A percentile compares a stretch with the other conserved stretches of the same genome.
These are phyloP conservation scores for Balaenoptera acutorostrata DNA, from an alignment of 2,113 vertebrate genomes.

Conservation along the genomic window DNA sequence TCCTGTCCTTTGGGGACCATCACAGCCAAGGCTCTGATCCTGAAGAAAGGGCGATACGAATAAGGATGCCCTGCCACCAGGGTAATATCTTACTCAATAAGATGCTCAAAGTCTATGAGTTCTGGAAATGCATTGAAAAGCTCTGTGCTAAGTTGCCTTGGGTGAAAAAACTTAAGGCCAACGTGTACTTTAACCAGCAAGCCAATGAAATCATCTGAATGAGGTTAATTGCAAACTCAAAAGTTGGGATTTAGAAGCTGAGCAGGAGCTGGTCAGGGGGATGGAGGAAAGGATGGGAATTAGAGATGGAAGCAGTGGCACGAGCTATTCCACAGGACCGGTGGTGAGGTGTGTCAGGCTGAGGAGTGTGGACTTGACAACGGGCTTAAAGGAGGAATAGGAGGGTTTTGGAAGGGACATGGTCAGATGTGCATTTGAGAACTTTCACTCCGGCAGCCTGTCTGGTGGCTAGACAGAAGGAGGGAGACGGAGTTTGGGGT, in stretches of 20 bases:
- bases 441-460: neutral
- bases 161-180: neutral
- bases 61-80: neutral
- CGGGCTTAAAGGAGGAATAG: neutral
- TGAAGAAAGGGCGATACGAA: neutral
- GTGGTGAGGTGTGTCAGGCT: neutral
- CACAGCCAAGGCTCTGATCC: fast-evolving
- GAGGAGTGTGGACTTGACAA: neutral
- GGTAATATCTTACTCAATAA: no score
- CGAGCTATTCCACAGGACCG: fast-evolving
- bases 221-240: neutral
- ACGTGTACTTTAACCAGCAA: neutral
- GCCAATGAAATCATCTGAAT: neutral
- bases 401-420: neutral
- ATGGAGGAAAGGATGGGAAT: neutral
- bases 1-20: neutral
- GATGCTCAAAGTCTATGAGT: neutral
- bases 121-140: neutral
- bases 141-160: neutral
- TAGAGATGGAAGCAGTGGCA: neutral
- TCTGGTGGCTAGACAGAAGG: no score
- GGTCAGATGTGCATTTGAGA: neutral
- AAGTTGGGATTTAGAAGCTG: neutral
- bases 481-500: neutral
- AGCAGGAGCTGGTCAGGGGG: neutral